Evolutionary conservation across 2,888 invertebrate genomes (phyloP), one percentile per base, ranked within the genome.

Genomic region (Scaptomyza flava): DNA sequence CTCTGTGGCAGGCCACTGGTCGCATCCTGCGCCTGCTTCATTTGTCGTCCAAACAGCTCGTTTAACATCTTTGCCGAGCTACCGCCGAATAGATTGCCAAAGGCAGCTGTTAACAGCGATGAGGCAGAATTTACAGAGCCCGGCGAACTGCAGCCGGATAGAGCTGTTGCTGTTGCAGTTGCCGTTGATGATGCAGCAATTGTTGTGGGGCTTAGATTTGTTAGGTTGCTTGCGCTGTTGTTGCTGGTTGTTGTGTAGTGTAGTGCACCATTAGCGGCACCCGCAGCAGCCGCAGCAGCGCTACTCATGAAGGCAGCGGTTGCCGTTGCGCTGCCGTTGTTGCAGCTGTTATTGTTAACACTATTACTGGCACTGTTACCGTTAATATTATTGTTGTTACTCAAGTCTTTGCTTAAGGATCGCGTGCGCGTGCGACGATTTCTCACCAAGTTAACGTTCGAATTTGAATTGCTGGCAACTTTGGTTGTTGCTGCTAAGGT

Each of bases 31-130:
- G 93, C 95, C 92, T 95, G 95, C 92, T 95, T 95, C 91, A 95
- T 95, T 91, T 96, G 95, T 84, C 97, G 94, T 83, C 96, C 96
- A 89, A 97, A 94, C 79, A 97, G 94, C 93, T 97, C 97, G 94
- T 97, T 97, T 90, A 97, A 95, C 97, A 97, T 97, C 93, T 97
- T 97, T 91, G 96, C 95, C 93, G 96, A 96, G 91, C 96, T 95
- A 91, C 95, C 95, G 48, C 87, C 82, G 93, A 97, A 96, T 85
- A 96, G 95, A 93, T 88, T 90, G 79, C 90, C 90, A 73, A 90
- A 90, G 63, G 90, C 90, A 45, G 90, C 89, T 57, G 89, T 87
- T 47, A 90, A 64, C 70, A 90, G 59, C 52, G 90, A 89, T 30
- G 90, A 90, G 45, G 84, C 89, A 54, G 89, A 81, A 30, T 61